Evolutionary conservation across 2,888 invertebrate species (phyloP), one percentile per base, ranked within the genome.

Genomic region (Erynnis tages): DNA sequence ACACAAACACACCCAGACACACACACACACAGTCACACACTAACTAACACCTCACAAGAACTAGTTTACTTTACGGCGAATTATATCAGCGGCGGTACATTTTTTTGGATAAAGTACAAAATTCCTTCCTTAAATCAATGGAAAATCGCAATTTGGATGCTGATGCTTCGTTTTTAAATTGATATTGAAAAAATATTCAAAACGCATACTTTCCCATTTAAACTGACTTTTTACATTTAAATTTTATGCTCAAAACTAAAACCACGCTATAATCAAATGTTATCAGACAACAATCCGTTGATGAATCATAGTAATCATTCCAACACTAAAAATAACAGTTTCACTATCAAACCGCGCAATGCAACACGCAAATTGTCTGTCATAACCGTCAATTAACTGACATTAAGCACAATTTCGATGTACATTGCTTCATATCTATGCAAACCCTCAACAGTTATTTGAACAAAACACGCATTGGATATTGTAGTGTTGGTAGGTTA

Each of bases 261-360:
- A 21, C 29, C 2, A 10, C 29, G 6, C 16, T 34, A 25, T 11
- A 41, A 30, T 7, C 23, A 41, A 41, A 49, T 21, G 37, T 11
- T 17, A 30, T 4, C 10, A 34, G 13, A n/a, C n/a, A 32, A 34
- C 32, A 11, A 41, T 41, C 11, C 21, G 34, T 50, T 34, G 27
- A 29, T 19, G 14, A 50, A 43, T 43, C 43, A 50, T 50, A 35
- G 35, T 35, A 43, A 50, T 43, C 34, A 35, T 35, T n/a, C 16
- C 10, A 6, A 21, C 14, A 34, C 41, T 50, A 43, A 50, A 49
- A 41, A 50, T 50, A 50, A 43, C 43, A 34, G 25, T 43, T 50
- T 35, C 27, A 43, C 50, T 43, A 50, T 50, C 50, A 50, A 35
- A 34, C 17, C 30, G 8, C 13, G 23, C 30, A 41, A 16, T n/a